Conservation (phyloP, 2,888 invertebrate species). For the Cosmia trapezina region DNA sequence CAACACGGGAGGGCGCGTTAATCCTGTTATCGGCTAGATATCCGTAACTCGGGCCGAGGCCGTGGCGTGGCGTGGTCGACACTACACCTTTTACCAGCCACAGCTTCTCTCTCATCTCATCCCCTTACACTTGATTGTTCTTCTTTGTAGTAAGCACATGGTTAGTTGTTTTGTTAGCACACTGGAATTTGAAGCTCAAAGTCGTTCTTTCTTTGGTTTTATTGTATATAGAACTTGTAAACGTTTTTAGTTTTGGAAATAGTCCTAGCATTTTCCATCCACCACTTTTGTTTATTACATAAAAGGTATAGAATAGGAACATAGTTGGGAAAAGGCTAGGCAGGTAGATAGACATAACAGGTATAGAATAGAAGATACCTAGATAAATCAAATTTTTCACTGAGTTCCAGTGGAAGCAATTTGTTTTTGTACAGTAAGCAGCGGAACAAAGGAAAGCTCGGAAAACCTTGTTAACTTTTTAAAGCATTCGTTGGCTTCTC, state of each 20-base stretch:
- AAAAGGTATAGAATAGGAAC: slow-evolving; percentile 9
- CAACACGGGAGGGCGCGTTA: slow-evolving; percentile 82
- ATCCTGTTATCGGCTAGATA: slow-evolving; percentile 86
- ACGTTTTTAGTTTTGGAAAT: slow-evolving; percentile 1
- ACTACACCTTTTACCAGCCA: slow-evolving; percentile 78
- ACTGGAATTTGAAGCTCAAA: slow-evolving; percentile 26
- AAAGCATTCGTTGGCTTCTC: slow-evolving; percentile 86
- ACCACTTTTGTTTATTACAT: slow-evolving; percentile 18
- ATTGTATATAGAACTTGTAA: slow-evolving; percentile 12
- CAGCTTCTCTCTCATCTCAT: slow-evolving; percentile 74
- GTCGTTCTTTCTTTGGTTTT: background rate
- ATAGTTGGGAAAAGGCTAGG: no score
- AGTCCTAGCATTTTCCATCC: background rate
- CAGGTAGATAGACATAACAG: no score
- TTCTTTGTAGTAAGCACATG: slow-evolving; percentile 56
- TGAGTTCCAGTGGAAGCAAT: slow-evolving; percentile 79
- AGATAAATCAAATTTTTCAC: slow-evolving; percentile 71
- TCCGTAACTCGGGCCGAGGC: slow-evolving; percentile 72
- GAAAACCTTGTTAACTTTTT: slow-evolving; percentile 90
- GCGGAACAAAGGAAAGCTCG: slow-evolving; percentile 87
- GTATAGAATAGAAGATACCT: slow-evolving; percentile 3
- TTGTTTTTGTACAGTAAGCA: slow-evolving; percentile 83
- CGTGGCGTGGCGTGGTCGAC: slow-evolving; percentile 73
- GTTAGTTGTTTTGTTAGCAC: slow-evolving; percentile 53
- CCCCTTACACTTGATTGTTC: slow-evolving; percentile 74